Evolutionary conservation across 2,888 invertebrate species (phyloP), one percentile per base, ranked within the genome.

Genomic region (Agriotes lineatus): DNA sequence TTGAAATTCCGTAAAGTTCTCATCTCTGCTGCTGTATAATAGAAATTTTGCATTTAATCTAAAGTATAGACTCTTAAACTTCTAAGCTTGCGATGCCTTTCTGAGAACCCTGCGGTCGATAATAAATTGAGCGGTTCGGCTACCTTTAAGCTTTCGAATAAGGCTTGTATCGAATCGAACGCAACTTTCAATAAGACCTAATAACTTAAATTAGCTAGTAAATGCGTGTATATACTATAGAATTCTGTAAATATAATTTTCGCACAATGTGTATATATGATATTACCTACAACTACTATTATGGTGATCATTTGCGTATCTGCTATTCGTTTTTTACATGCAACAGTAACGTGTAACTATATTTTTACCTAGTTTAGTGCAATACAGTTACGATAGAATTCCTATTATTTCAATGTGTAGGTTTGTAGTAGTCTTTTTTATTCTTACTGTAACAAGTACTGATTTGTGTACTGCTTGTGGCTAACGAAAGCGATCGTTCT

Each of bases 171-270:
- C 18, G 22, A 56, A 56, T 39, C 16, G 39, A 56, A 42, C 45
- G 48, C 35, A 48, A 60, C 45, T 50, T 61, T 61, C 20, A 25
- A 52, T 52, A 50, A 61, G 61, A 61, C 61, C 61, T 61, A 61
- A 45, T 60, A 61, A 61, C 35, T 61, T 50, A 59, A 59, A 48
- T n/a, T 59, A 57, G 39, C 20, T 57, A 57, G 39, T 35, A 39
- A 37, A 44, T 58, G 58, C 33, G 57, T 65, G 48, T 65, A 57
- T 35, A 57, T 57, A 65, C 20, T 57, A 19, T 65, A 58, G 57
- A 48, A 35, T 33, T 56, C 50, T 66, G 66, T 66, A 66, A 50
- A 65, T 59, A 66, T 52, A 59, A 59, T 33, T 66, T 52, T 50
- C 42, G 50, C 58, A 58, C 58, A 56, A 56, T 22, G n/a, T 52